Percentiles rank a stretch among this genome's conserved stretches.
Evolutionary conservation across 2,888 invertebrate species (phyloP).

Genomic region (Nephrotoma flavescens): DNA sequence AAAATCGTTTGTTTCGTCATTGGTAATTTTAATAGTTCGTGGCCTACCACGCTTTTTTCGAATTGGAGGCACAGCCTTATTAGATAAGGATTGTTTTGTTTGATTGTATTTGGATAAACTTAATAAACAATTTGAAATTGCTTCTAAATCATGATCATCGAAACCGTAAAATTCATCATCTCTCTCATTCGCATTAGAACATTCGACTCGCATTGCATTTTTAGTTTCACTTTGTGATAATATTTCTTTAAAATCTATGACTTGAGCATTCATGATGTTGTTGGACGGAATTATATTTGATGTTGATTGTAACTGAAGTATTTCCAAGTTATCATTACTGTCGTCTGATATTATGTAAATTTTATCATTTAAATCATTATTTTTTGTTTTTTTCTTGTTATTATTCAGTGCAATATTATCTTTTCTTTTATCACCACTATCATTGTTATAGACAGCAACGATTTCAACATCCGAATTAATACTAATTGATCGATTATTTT

Average conservation of each 20-base stretch:
- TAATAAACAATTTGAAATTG: background rate
- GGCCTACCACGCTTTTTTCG: background rate
- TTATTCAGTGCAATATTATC: background rate
- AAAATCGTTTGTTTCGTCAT: background rate
- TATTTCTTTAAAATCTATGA: background rate
- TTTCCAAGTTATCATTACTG: background rate
- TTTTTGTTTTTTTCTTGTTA: background rate
- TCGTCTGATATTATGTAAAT: background rate
- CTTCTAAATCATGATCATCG: background rate
- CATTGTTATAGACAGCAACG: background rate
- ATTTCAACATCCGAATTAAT: constrained; percentile 7
- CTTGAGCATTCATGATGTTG: background rate
- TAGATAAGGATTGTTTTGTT: background rate
- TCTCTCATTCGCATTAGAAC: background rate
- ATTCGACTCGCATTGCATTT: background rate
- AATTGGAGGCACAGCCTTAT: background rate
- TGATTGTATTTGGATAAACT: background rate
- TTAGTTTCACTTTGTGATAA: background rate
- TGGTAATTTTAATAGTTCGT: background rate
- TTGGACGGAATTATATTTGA: background rate
- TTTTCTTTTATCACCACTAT: background rate
- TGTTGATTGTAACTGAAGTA: background rate
- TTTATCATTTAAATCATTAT: background rate
- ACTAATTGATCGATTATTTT: constrained; percentile 13
- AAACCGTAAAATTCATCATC: background rate